Conservation (phyloP, 2,888 invertebrate species). For the Elegia similella region DNA sequence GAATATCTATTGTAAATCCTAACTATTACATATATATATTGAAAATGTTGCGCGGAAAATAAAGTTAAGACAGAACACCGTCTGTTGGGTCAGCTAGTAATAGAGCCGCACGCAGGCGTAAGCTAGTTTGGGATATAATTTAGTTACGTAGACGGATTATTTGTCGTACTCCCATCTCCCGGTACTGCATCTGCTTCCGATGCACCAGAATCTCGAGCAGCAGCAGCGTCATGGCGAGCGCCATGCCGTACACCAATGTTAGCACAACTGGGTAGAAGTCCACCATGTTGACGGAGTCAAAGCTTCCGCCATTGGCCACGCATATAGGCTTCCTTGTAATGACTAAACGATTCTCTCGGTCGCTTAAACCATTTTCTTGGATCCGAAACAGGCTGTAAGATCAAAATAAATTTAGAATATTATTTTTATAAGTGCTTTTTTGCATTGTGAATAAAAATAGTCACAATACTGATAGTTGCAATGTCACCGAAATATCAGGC, state of each 20-base stretch:
- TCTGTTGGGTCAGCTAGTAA: no score
- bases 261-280: constrained; percentile 81
- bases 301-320: constrained; percentile 73
- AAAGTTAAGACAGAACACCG: no score
- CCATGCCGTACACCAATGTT: constrained; percentile 61
- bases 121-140: background rate
- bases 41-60: no score
- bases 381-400: constrained; percentile 74
- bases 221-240: constrained; percentile 47
- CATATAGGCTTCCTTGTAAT: constrained; percentile 84
- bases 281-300: constrained; percentile 83
- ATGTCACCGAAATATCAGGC: no score
- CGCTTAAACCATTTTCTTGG: constrained; percentile 82
- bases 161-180: background rate
- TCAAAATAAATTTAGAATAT: background rate
- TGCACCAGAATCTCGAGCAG: constrained; percentile 50
- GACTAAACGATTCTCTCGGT: constrained; percentile 74
- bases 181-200: constrained; percentile 19
- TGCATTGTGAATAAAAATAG: background rate
- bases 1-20: no score
- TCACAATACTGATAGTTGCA: no score
- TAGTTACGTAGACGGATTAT: background rate
- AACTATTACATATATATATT: no score
- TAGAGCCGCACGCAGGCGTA: no score
- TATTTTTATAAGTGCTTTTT: background rate